Base-by-base conservation (phyloP, 2,797 vertebrate species). In the Amniataba percoides region DNA sequence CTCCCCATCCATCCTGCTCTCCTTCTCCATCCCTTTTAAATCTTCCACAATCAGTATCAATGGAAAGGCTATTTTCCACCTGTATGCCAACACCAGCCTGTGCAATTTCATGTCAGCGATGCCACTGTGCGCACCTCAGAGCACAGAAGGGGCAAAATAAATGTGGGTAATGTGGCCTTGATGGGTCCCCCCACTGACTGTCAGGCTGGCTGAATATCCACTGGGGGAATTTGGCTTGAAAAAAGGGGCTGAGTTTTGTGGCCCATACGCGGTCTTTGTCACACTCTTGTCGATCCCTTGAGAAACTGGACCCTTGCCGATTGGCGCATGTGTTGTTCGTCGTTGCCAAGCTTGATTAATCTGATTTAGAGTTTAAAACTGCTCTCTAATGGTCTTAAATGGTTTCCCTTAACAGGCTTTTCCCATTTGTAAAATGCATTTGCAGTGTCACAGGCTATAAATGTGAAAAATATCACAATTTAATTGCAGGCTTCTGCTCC, bases 401-500 rank as follows among this genome's bases (percentile, higher is more conserved):
- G 31, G 27, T 49, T 74, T 77, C 7, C 51, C 18, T 66, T 66
- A 49, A 61, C 70, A 48, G 18, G 21, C 25, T 49, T 68, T 46
- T 19, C 42, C 48, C 8, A 61, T 63, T 66, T 78, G n/a, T 76
- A 27, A 67, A 73, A 82, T 51, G 40, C 71, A 49, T 56, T 71
- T 59, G 45, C 52, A 13, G 27, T 34, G 55, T 83, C 31, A 56
- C 57, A 52, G 39, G 23, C 56, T n/a, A 36, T 68, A 67, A 73
- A 71, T 11, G 6, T 42, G 74, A 80, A 64, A 74, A 68, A 73
- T 45, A 45, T 70, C 27, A 18, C 67, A 51, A 15, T 81, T 80
- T 79, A 81, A 72, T 75, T 70, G 84, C 65, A 27, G 58, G 14
- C 25, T 73, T 62, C 45, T 81, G 63, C 71, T 49, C 65, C 43